Base-by-base conservation (phyloP, 2,888 invertebrate genomes). In the Mayetiola destructor region DNA sequence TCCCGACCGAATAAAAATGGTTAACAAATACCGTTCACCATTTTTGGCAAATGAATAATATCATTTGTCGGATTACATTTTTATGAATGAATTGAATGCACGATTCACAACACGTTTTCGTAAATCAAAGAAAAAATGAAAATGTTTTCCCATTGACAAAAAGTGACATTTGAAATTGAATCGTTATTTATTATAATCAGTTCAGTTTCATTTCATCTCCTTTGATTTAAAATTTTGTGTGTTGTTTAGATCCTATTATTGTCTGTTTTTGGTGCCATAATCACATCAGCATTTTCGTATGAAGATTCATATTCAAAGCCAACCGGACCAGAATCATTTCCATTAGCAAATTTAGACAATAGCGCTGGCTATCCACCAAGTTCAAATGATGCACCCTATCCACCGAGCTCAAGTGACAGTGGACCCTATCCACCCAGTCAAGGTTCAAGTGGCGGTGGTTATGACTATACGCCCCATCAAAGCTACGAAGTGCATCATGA, bases 261-360 rank as follows among this genome's bases (percentile, higher is more conserved):
- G 29, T 32, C 30, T 8, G 32, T 32, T 3, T 53, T 53, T 32
- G 53, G 53, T 53, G 53, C 53, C 53, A 53, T 53, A 53, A 48
- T 48, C 48, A 30, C 53, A 53, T 53, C 53, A 27, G 53, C 18
- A 14, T 20, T 53, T 18, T 18, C 53, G 20, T 53, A 53, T 32
- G 53, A 48, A 48, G 48, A 48, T 16, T 27, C 48, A n/a, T 48
- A 48, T 48, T 48, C 48, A 9, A 48, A 48, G n/a, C n/a, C n/a
- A 3, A 16, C n/a, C 10, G 12, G 21, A 2, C 27, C 3, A 21
- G 42, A 23, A 6, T 23, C 23, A n/a, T 48, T 48, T n/a, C 27
- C 48, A 4, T 10, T 42, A 42, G 5, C 42, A 2, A 21, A 42
- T 42, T 23, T 48, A 27, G 48, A 48, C 23, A 23, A 21, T 3